phyloP scores from a whole-genome alignment of 92 coral and sea anemone species.

The Epizoanthus ramosus region DNA sequence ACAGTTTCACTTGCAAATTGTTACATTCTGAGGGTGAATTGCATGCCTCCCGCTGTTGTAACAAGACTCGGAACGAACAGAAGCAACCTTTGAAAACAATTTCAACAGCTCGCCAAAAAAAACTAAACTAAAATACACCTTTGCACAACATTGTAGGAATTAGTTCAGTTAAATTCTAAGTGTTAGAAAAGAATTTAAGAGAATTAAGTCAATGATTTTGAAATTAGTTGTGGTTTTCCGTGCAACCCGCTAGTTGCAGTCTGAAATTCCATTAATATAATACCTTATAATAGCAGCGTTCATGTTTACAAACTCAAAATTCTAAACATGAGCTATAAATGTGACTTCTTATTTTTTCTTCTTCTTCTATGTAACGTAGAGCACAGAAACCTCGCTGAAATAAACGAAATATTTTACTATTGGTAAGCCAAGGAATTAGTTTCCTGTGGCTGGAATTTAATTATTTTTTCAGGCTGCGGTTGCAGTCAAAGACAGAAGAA shows the following conservation, averaged over 20 bases:
- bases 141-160: too few relatives aligned
- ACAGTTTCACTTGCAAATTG: not conserved
- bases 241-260: not conserved
- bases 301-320: constrained; percentile 10
- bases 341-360: not conserved
- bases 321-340: not conserved
- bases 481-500: not conserved
- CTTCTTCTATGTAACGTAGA: not conserved
- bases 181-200: too few relatives aligned
- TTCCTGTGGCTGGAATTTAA: not conserved
- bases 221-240: not conserved
- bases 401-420: not conserved
- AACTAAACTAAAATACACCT: too few relatives aligned
- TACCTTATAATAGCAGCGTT: not conserved
- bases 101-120: not conserved
- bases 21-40: not conserved
- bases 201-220: not conserved
- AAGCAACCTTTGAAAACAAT: not conserved
- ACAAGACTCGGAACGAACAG: too few relatives aligned
- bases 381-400: not conserved
- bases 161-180: too few relatives aligned
- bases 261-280: not conserved
- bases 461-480: not conserved
- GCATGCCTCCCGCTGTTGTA: not conserved
- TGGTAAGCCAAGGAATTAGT: constrained; percentile 5